phyloP scores from a whole-genome alignment of 2,888 invertebrate species.

The Campopleginae sp. region DNA sequence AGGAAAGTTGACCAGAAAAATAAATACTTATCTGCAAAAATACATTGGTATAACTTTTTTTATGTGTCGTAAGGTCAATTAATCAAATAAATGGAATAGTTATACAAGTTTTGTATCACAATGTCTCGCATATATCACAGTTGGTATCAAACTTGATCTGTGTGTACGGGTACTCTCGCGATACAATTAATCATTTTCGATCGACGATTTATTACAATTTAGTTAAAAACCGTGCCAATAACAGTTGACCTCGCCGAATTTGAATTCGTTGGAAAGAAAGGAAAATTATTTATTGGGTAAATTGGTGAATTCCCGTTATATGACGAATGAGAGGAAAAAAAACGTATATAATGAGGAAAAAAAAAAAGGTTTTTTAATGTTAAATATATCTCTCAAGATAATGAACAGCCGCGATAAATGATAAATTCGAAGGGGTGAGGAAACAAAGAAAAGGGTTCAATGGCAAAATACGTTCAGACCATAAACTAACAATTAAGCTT shows the following conservation, averaged over 20 bases:
- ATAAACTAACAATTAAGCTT: constrained; percentile 82
- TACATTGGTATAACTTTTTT: constrained; percentile 38
- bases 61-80: constrained; percentile 53
- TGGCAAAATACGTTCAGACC: constrained; percentile 78
- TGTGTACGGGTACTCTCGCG: constrained; percentile 59
- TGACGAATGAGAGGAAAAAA: neutral
- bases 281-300: neutral
- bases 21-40: neutral
- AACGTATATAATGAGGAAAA: neutral
- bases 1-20: neutral
- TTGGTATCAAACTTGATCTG: constrained; percentile 62
- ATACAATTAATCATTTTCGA: constrained; percentile 55
- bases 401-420: constrained; percentile 12
- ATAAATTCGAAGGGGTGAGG: neutral
- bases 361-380: constrained; percentile 12
- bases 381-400: constrained; percentile 24
- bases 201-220: constrained; percentile 23
- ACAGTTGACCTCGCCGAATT: constrained; percentile 46
- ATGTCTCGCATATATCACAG: constrained; percentile 71
- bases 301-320: neutral
- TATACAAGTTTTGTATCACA: constrained; percentile 67
- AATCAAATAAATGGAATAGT: constrained; percentile 63
- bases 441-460: constrained; percentile 27
- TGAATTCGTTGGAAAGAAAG: neutral
- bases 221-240: constrained; percentile 18